Evolutionary conservation across 2,888 invertebrate species (phyloP), one percentile per base, ranked within the genome.

Genomic region (Stenotaenia linearis): DNA sequence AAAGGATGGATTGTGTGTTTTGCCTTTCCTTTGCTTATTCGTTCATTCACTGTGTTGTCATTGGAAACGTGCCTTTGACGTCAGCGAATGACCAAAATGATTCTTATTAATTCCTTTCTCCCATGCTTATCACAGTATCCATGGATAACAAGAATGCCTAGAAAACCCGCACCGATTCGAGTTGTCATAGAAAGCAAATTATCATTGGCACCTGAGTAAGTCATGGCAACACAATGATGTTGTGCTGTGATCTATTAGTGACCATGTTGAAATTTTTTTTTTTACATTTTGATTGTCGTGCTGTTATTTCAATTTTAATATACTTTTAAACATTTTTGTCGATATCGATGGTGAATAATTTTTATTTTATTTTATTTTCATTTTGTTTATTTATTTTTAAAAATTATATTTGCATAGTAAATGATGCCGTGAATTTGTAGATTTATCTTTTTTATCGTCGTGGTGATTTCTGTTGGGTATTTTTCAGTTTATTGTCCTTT

Each of bases 121-220:
- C 78, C 77, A 75, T 79, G 78, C 79, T 78, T 80, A 76, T 80
- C 80, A 76, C 77, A 80, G 80, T 80, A 80, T 80, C 80, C 80
- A 56, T 78, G 80, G 79, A 79, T 77, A 80, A 78, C 79, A 78
- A 80, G 80, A 61, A 79, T 75, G 79, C 79, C 79, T 78, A 78
- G 79, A 77, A 80, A 79, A 79, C 45, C 79, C 75, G 78, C 80
- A 77, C 79, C 79, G 77, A 79, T 45, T 79, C 79, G 79, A 80
- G 80, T 79, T 78, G 77, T 77, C 78, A 80, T 79, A 61, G 77
- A 74, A 80, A 76, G 30, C 45, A 61, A 50, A 61, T 50, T 78
- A 56, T 78, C 79, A 79, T 74, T 79, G 79, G 79, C 79, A 35
- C 75, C 69, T 37, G 74, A 79, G 79, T 79, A 79, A 79, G 79